A percentile compares a stretch with the other conserved stretches of the same genome.
Evolutionary conservation across 2,888 invertebrate genomes (phyloP).

Genomic region (Myopa testacea): DNA sequence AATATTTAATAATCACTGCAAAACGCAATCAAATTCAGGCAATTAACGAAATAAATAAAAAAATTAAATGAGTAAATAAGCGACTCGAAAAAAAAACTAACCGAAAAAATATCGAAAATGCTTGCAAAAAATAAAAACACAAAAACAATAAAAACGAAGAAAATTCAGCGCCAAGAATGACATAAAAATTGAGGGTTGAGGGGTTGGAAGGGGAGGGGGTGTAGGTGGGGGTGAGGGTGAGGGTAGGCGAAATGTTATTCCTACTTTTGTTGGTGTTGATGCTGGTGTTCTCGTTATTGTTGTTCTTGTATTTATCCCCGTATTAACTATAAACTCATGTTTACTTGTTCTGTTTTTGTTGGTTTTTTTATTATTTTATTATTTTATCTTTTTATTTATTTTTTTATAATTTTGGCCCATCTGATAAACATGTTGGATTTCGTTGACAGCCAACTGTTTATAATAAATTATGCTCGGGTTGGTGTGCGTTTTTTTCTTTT

Average conservation of each 20-base stretch:
- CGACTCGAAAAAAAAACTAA: background rate
- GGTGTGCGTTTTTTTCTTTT: no score
- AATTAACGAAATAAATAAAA: background rate
- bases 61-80: background rate
- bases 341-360: background rate
- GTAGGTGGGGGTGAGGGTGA: background rate
- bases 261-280: background rate
- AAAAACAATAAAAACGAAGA: conserved; percentile 32
- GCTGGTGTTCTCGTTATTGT: background rate
- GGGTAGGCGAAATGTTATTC: background rate
- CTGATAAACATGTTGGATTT: background rate
- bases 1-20: conserved; percentile 39
- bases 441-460: background rate
- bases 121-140: background rate
- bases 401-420: background rate
- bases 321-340: no score
- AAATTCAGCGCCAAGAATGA: conserved; percentile 56
- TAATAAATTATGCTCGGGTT: background rate
- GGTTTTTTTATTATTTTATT: background rate
- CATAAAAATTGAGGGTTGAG: conserved; percentile 54
- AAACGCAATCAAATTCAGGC: conserved; percentile 25
- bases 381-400: background rate
- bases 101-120: conserved; percentile 29
- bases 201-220: background rate
- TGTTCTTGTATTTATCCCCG: no score